phyloP scores from a whole-genome alignment of 2,888 invertebrate species.

The Eristalis tenax region DNA sequence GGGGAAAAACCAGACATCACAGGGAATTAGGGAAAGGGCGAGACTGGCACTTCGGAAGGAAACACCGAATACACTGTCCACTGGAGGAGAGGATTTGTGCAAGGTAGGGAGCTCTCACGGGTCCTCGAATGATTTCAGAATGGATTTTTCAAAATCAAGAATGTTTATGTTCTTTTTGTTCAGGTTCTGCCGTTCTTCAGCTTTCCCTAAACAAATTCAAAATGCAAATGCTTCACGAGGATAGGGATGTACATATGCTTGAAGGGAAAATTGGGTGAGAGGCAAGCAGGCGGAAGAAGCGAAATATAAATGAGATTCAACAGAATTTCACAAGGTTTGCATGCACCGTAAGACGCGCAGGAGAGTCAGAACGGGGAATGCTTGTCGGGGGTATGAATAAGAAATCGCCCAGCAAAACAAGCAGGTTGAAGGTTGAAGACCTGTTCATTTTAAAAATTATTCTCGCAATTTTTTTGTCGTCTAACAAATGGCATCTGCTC shows the following conservation, averaged over 20 bases:
- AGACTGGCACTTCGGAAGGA: slow-evolving; percentile 31
- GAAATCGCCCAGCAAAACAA: not conserved
- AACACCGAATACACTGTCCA: slow-evolving; percentile 39
- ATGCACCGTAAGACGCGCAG: not conserved
- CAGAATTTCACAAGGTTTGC: not conserved
- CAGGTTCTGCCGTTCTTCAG: not conserved
- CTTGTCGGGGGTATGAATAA: not conserved
- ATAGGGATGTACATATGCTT: not conserved
- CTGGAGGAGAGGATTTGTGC: slow-evolving; percentile 24
- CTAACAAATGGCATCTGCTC: too few relatives aligned
- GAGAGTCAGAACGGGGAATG: not conserved
- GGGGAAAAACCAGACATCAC: not conserved
- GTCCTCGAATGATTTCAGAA: slow-evolving; percentile 7
- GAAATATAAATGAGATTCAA: slow-evolving; percentile 19
- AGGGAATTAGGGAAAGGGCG: slow-evolving; percentile 33
- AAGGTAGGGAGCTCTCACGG: slow-evolving; percentile 12
- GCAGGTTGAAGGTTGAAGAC: not conserved
- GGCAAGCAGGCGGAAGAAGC: not conserved
- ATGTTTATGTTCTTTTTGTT: slow-evolving; percentile 7
- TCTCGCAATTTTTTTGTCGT: too few relatives aligned
- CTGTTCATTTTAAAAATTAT: too few relatives aligned
- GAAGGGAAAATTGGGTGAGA: not conserved
- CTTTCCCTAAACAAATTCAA: slow-evolving; percentile 15
- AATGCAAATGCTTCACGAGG: slow-evolving; percentile 16
- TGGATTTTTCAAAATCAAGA: slow-evolving; percentile 42